These are phyloP conservation scores for Drosophila parvula DNA, from an alignment of 1,140 invertebrate genomes.

Conservation along the genomic window DNA sequence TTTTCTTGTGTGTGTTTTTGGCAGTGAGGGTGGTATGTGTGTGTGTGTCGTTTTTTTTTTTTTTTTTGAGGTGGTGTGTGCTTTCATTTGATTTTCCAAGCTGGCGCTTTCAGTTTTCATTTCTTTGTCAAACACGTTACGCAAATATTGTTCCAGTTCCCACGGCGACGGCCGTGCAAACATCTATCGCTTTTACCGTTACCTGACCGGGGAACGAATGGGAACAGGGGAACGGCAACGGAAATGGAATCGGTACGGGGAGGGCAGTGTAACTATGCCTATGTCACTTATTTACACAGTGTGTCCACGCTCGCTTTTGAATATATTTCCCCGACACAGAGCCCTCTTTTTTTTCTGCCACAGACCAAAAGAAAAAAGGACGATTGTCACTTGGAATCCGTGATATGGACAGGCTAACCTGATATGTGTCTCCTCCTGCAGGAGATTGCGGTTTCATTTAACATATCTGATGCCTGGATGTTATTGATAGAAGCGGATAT, in stretches of 20 bases:
- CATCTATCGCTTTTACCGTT: constrained; percentile 67
- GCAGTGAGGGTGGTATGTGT: not conserved
- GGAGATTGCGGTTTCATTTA: not conserved
- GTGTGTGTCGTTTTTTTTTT: not conserved
- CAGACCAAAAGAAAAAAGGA: not conserved
- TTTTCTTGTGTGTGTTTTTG: not conserved
- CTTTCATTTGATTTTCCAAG: constrained; percentile 81
- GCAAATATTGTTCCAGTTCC: constrained; percentile 81
- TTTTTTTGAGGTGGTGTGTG: constrained; percentile 18
- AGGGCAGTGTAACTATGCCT: constrained; percentile 24
- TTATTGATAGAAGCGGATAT: not conserved
- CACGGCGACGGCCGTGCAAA: constrained; percentile 72
- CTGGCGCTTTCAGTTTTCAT: constrained; percentile 82
- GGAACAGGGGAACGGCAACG: constrained; percentile 25
- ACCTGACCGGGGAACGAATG: constrained; percentile 43
- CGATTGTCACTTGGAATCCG: not conserved
- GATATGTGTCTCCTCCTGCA: not conserved
- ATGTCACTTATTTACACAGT: constrained; percentile 44
- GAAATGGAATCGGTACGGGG: constrained; percentile 4
- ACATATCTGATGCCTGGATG: not conserved
- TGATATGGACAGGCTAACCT: constrained; percentile 5
- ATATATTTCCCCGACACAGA: not conserved
- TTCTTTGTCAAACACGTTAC: constrained; percentile 83
- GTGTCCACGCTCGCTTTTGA: constrained; percentile 32
- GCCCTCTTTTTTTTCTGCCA: not conserved